Base-by-base conservation (phyloP, 1,140 invertebrate genomes). In the Zaprionus capensis region DNA sequence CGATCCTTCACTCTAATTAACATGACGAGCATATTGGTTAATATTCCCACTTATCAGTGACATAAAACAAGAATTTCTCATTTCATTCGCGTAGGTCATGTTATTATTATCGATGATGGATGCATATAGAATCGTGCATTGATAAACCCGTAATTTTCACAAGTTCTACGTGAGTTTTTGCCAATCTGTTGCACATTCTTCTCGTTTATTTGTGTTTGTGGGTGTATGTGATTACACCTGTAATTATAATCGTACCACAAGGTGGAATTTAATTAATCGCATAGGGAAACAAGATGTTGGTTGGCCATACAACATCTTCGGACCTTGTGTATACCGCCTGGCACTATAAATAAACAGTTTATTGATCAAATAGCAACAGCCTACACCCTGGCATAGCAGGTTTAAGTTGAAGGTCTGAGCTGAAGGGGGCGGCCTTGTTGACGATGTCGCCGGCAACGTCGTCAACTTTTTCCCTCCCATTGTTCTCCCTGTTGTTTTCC, bases 341-440 rank as follows among this genome's bases (percentile, higher is more conserved):
- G 51, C 22, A 63, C 79, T 85, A 85, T 81, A 86, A 82, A 86
- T 85, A 85, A 55, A 71, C 68, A 68, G 38, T 72, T 76, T 83
- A 83, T 83, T 83, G 81, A 83, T 83, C 81, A 83, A 83, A 83
- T 83, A 83, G 76, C 81, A 79, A 83, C 72, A 73, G 72, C 78
- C 68, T 72, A 68, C 15, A 56, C 59, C 66, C 63, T 36, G 26
- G 57, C 34, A 49, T 55, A 26, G 44, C 31, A 9, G 67, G 80
- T 62, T 57, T 71, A 67, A 51, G 80, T 76, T 81, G 59, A 82
- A 76, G 80, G 80, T 67, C 62, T 44, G 55, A 24, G 69, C 9
- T 14, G 24, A 28, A 38, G 53, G 51, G 53, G 51, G 5, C 53
- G 63, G 41, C 70, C 76, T 61, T 67, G 51, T 63, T 57, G 68